Conservation (phyloP, 2,888 invertebrate genomes). For the Lucinisca nassula region DNA sequence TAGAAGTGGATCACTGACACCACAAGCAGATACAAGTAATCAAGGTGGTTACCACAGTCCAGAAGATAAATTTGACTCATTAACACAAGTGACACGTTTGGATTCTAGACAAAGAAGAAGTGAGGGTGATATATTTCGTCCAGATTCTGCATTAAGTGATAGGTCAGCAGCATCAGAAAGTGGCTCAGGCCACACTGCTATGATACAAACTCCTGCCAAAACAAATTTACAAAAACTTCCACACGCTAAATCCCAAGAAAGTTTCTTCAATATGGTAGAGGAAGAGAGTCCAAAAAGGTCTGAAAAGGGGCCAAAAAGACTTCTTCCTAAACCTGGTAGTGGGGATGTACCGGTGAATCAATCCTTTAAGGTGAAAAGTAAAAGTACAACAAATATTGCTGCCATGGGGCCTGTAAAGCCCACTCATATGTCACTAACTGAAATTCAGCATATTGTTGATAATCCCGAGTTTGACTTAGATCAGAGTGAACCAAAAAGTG, state of each 20-base stretch:
- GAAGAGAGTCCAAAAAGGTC: slow-evolving; percentile 52
- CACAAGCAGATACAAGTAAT: slow-evolving; percentile 41
- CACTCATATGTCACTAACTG: slow-evolving; percentile 79
- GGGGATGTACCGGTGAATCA: slow-evolving; percentile 67
- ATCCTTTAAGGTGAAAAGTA: slow-evolving; percentile 80
- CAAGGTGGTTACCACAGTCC: slow-evolving; percentile 61
- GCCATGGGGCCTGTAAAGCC: slow-evolving; percentile 80
- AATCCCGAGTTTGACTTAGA: slow-evolving; percentile 64
- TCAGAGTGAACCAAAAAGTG: slow-evolving; percentile 70
- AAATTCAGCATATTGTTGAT: slow-evolving; percentile 74
- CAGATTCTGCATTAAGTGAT: slow-evolving; percentile 75
- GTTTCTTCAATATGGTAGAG: slow-evolving; percentile 74
- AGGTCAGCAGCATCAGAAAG: slow-evolving; percentile 73
- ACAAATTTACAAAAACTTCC: slow-evolving; percentile 59
- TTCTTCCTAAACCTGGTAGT: slow-evolving; percentile 78
- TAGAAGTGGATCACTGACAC: slow-evolving; percentile 62
- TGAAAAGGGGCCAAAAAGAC: slow-evolving; percentile 78
- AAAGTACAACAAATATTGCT: slow-evolving; percentile 78
- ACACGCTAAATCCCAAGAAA: slow-evolving; percentile 80
- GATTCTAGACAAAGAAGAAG: slow-evolving; percentile 62
- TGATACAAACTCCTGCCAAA: slow-evolving; percentile 15
- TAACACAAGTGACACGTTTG: slow-evolving; percentile 64
- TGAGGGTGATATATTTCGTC: slow-evolving; percentile 69
- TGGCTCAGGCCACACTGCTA: slow-evolving; percentile 43
- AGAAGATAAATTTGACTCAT: slow-evolving; percentile 62